phyloP scores from a whole-genome alignment of 1,140 invertebrate species.

The Batillaria attramentaria region DNA sequence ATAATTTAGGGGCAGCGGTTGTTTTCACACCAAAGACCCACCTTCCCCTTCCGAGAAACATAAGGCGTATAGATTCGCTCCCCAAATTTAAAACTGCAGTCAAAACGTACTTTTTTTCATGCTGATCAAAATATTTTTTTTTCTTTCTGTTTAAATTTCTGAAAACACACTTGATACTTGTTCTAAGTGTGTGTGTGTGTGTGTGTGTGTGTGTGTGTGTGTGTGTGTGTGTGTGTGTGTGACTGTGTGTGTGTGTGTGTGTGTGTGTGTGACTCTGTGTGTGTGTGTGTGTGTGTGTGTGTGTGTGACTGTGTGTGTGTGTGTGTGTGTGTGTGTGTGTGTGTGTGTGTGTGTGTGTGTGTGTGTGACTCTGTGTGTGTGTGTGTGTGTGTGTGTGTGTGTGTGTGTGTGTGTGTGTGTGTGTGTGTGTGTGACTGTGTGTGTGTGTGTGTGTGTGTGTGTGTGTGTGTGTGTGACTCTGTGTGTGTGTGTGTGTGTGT shows the following conservation, averaged over 20 bases:
- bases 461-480: not conserved
- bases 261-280: not conserved
- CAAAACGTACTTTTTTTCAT: no score
- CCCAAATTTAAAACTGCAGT: no score
- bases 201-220: slow-evolving; percentile 13
- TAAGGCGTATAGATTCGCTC: no score
- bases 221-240: slow-evolving; percentile 13
- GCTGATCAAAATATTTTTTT: no score
- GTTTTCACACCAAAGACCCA: no score
- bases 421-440: not conserved
- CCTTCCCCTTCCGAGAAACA: no score
- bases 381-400: slow-evolving; percentile 7
- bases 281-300: slow-evolving; percentile 5
- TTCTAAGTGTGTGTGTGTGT: not conserved
- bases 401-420: not conserved
- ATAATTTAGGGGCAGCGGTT: no score
- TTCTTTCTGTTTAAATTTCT: no score
- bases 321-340: not conserved
- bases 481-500: not conserved
- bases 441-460: not conserved
- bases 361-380: not conserved
- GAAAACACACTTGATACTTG: not conserved
- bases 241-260: not conserved
- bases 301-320: not conserved
- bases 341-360: slow-evolving; percentile 13